Percentiles rank a stretch among this genome's conserved stretches.
phyloP scores from a whole-genome alignment of 2,888 invertebrate genomes.

The Nipponacmea schrenckii region DNA sequence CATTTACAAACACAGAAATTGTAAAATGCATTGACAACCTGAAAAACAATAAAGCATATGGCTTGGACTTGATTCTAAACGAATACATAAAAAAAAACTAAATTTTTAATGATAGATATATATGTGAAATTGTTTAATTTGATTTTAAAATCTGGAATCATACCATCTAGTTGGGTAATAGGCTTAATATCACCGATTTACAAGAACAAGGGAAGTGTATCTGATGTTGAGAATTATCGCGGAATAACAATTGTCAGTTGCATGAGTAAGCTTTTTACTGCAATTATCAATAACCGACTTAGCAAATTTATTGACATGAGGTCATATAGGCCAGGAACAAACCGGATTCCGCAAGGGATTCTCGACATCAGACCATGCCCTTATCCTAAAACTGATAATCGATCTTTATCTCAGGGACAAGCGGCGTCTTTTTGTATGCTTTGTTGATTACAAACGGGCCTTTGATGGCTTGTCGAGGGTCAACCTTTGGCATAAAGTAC shows the following conservation, averaged over 20 bases:
- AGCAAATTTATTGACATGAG: conserved; percentile 3
- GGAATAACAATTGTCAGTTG: conserved; percentile 15
- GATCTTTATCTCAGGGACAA: neutral
- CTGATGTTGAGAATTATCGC: conserved; percentile 14
- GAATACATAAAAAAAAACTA: neutral
- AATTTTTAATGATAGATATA: neutral
- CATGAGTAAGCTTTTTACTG: conserved; percentile 13
- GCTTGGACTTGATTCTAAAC: neutral
- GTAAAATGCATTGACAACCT: neutral
- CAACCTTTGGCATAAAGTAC: neutral
- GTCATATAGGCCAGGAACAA: conserved; percentile 9
- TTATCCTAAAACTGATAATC: too few species aligned
- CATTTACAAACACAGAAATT: neutral
- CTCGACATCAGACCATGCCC: conserved; percentile 8
- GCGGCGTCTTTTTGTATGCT: too few species aligned
- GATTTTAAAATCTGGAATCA: conserved; percentile 15
- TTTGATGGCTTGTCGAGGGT: too few species aligned
- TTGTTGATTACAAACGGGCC: too few species aligned
- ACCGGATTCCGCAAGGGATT: conserved; percentile 13
- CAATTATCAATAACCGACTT: conserved; percentile 13
- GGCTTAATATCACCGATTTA: conserved; percentile 14
- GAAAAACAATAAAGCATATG: neutral
- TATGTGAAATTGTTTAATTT: conserved; percentile 18
- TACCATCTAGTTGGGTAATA: conserved; percentile 10
- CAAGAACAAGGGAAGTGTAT: too few species aligned